A percentile compares a stretch with the other conserved stretches of the same genome.
Conservation (phyloP, 2,797 vertebrate genomes). For the Tenualosa thibaudeaui region DNA sequence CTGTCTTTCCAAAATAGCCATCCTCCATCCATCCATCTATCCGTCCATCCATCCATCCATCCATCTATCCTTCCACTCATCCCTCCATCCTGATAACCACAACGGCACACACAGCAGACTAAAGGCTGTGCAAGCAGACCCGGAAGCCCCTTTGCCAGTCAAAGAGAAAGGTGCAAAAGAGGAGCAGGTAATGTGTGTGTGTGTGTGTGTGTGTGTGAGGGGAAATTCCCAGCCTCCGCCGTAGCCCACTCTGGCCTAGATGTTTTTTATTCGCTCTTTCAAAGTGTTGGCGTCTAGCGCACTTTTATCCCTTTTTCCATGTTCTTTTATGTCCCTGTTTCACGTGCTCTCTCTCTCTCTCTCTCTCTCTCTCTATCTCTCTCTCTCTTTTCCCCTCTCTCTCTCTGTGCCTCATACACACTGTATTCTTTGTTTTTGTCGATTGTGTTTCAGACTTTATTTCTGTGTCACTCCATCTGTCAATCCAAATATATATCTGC, state of each 20-base stretch:
- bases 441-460: background rate
- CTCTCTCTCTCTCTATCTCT: background rate
- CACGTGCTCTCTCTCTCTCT: background rate
- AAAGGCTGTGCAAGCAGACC: background rate
- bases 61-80: background rate
- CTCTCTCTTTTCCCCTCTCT: background rate
- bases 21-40: background rate
- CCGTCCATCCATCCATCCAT: background rate
- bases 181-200: background rate
- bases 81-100: conserved; percentile 10
- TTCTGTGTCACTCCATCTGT: conserved; percentile 5
- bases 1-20: conserved; percentile 16
- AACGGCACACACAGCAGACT: background rate
- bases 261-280: background rate
- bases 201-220: background rate
- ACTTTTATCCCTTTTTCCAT: conserved; percentile 20
- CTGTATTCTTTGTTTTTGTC: background rate
- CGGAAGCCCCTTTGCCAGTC: background rate
- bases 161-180: background rate
- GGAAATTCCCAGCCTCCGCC: conserved; percentile 4
- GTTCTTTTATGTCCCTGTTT: conserved; percentile 21
- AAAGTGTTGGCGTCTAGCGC: background rate
- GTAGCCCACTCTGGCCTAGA: background rate
- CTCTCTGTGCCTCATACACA: background rate
- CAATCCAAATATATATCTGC: background rate